phyloP scores from a whole-genome alignment of 2,113 vertebrate genomes.

The Lophura nycthemera region DNA sequence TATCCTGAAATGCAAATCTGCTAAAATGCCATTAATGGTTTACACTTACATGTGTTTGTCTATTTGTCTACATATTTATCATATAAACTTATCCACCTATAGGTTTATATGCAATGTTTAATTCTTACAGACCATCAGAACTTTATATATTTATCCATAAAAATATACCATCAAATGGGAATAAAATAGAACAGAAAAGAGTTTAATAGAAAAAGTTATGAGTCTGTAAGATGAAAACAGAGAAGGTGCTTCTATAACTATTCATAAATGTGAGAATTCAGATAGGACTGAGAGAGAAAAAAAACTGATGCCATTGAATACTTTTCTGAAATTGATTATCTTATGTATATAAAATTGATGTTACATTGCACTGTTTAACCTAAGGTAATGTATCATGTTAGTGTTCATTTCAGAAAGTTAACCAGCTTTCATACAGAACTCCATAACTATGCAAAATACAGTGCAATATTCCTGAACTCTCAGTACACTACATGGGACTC shows the following conservation, averaged over 20 bases:
- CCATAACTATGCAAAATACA: not conserved
- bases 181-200: not conserved
- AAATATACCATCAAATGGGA: not conserved
- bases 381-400: not conserved
- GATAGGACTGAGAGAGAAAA: not conserved
- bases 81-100: not conserved
- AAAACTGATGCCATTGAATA: not conserved
- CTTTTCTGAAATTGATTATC: not conserved
- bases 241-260: not conserved
- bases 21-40: not conserved
- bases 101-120: not conserved
- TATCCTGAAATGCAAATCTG: not conserved
- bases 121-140: not conserved
- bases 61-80: not conserved
- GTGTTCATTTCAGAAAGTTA: not conserved
- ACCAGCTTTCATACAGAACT: not conserved
- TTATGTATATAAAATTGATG: not conserved
- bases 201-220: not conserved
- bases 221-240: not conserved
- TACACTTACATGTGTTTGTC: not conserved
- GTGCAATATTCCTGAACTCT: not conserved
- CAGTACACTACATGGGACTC: not conserved
- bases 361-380: not conserved
- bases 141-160: not conserved
- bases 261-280: not conserved